Conservation (phyloP, 2,888 invertebrate genomes). For the Merodon equestris region DNA sequence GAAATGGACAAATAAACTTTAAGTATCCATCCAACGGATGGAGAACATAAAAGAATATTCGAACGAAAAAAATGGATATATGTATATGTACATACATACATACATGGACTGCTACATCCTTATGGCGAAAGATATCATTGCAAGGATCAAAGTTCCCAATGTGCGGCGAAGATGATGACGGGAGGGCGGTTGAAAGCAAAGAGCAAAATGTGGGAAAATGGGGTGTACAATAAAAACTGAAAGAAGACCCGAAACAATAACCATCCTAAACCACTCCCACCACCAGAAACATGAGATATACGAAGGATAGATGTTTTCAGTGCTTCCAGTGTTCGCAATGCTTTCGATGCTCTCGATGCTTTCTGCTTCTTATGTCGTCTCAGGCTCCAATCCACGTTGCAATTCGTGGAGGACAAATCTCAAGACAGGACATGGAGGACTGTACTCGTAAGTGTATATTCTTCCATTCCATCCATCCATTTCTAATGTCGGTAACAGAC, state of each 20-base stretch:
- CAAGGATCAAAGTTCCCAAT: conserved; percentile 66
- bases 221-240: conserved; percentile 52
- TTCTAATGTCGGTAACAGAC: conserved; percentile 66
- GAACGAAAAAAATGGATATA: conserved; percentile 25
- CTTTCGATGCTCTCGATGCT: no score
- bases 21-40: conserved; percentile 61
- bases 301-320: conserved; percentile 16
- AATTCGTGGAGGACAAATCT: conserved; percentile 66
- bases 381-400: conserved; percentile 50
- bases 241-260: conserved; percentile 63
- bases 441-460: conserved; percentile 58
- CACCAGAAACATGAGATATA: conserved; percentile 19
- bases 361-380: conserved; percentile 39
- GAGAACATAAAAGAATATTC: conserved; percentile 43
- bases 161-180: background rate
- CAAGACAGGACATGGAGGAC: conserved; percentile 40
- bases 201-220: conserved; percentile 25
- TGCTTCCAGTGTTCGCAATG: no score
- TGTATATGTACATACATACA: no score
- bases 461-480: conserved; percentile 56
- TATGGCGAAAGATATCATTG: conserved; percentile 61
- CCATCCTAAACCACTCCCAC: conserved; percentile 66
- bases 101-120: conserved; percentile 44
- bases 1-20: conserved; percentile 68
- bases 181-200: conserved; percentile 3